Conservation (phyloP, 1,140 invertebrate genomes). For the Drosophila nigrodunni region DNA sequence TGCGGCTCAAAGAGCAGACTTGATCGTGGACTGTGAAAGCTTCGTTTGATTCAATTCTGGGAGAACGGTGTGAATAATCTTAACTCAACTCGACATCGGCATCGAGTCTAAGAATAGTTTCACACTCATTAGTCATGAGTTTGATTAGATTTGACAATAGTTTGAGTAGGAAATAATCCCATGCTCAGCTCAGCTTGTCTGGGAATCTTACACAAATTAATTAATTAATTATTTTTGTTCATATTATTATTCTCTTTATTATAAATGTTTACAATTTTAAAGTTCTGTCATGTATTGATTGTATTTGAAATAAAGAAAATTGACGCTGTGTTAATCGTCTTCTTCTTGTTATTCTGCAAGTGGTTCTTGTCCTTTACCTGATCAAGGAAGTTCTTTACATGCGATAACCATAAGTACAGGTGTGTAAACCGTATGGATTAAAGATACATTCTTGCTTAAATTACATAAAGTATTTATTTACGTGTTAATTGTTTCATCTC, state of each 20-base stretch:
- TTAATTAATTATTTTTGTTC: background rate
- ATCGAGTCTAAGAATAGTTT: constrained; percentile 12
- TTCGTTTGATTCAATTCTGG: constrained; percentile 29
- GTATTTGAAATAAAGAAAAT: constrained; percentile 17
- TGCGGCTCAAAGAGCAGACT: constrained; percentile 4
- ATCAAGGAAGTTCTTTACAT: constrained; percentile 14
- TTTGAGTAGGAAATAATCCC: background rate
- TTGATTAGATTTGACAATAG: constrained; percentile 16
- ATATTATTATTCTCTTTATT: constrained; percentile 27
- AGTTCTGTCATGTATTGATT: constrained; percentile 28
- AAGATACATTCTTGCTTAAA: constrained; percentile 37
- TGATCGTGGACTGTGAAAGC: constrained; percentile 28
- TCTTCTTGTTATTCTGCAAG: background rate
- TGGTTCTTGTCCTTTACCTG: background rate
- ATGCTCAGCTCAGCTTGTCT: background rate
- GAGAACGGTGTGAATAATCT: constrained; percentile 8
- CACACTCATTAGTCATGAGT: constrained; percentile 2
- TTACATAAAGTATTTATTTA: constrained; percentile 34
- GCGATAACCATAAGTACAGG: constrained; percentile 29
- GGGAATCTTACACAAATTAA: background rate
- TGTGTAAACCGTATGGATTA: constrained; percentile 4
- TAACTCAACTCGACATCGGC: background rate
- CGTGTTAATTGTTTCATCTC: constrained; percentile 4
- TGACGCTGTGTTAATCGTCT: background rate
- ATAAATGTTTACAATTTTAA: constrained; percentile 34